Conservation (phyloP, 2,113 vertebrate species). For the Scytalopus superciliaris region DNA sequence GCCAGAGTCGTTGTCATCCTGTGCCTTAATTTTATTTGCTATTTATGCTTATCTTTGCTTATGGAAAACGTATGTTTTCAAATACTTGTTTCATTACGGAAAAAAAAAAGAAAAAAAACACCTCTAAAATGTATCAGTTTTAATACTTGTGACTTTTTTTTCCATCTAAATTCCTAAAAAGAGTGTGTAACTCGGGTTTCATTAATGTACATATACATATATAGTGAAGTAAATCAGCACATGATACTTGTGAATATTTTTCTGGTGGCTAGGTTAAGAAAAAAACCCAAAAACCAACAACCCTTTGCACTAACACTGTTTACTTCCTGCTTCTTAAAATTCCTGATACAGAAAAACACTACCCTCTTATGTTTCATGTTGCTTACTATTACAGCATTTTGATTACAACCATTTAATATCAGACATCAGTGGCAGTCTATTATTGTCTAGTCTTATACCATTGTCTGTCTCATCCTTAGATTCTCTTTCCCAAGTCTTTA, state of each 20-base stretch:
- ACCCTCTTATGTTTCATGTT: slow-evolving; percentile 59
- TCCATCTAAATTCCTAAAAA: slow-evolving; percentile 69
- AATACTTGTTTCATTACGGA: slow-evolving; percentile 61
- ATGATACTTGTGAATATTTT: slow-evolving; percentile 59
- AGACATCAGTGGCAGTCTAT: slow-evolving; percentile 44
- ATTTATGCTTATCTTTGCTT: slow-evolving; percentile 62
- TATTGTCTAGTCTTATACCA: slow-evolving; percentile 20
- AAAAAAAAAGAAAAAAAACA: neutral
- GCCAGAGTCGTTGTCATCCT: slow-evolving; percentile 59
- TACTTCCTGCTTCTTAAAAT: slow-evolving; percentile 43
- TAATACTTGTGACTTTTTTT: slow-evolving; percentile 56
- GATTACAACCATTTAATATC: slow-evolving; percentile 64
- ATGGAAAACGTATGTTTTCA: slow-evolving; percentile 68
- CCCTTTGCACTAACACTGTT: slow-evolving; percentile 70
- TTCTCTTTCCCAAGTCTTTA: slow-evolving; percentile 9
- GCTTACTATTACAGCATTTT: slow-evolving; percentile 56
- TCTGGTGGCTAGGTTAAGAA: slow-evolving; percentile 68
- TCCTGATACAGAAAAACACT: slow-evolving; percentile 64
- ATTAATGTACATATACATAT: slow-evolving; percentile 46
- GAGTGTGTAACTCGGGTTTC: slow-evolving; percentile 51
- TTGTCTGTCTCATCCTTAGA: neutral
- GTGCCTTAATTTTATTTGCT: slow-evolving; percentile 58
- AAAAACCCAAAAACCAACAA: neutral
- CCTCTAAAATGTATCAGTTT: slow-evolving; percentile 47
- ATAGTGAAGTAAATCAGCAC: slow-evolving; percentile 59